phyloP scores from a whole-genome alignment of 2,113 vertebrate species.

The Proteles cristata region DNA sequence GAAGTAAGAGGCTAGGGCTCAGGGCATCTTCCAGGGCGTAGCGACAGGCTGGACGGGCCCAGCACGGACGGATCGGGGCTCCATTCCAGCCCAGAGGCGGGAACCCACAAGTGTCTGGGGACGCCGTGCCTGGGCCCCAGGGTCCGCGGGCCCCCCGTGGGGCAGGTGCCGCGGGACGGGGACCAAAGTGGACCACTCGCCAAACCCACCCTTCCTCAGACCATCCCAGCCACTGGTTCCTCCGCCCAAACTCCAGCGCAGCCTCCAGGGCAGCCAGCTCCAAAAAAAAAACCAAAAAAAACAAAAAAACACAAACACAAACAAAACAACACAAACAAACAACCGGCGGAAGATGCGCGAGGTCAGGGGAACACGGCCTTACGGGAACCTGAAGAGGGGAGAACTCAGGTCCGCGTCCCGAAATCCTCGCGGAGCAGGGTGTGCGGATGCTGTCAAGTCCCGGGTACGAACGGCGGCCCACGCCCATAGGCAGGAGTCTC shows the following conservation, averaged over 20 bases:
- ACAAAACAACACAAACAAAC: too few relatives aligned
- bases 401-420: not conserved
- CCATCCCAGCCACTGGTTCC: not conserved
- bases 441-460: not conserved
- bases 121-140: not conserved
- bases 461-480: rapidly evolving
- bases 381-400: not conserved
- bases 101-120: not conserved
- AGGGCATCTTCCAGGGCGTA: not conserved
- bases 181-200: rapidly evolving
- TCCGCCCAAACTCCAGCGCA: not conserved
- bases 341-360: too few relatives aligned
- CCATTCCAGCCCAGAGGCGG: not conserved
- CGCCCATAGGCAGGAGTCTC: rapidly evolving
- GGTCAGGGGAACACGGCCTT: rapidly evolving
- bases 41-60: not conserved
- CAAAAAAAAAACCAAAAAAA: not conserved
- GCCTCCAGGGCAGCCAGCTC: not conserved
- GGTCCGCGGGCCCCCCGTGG: not conserved
- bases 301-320: too few relatives aligned
- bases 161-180: not conserved
- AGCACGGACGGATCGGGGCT: not conserved
- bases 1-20: not conserved
- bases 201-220: not conserved
- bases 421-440: rapidly evolving